These are phyloP conservation scores for Platanista minor DNA, from an alignment of 2,113 vertebrate genomes.

Conservation along the genomic window DNA sequence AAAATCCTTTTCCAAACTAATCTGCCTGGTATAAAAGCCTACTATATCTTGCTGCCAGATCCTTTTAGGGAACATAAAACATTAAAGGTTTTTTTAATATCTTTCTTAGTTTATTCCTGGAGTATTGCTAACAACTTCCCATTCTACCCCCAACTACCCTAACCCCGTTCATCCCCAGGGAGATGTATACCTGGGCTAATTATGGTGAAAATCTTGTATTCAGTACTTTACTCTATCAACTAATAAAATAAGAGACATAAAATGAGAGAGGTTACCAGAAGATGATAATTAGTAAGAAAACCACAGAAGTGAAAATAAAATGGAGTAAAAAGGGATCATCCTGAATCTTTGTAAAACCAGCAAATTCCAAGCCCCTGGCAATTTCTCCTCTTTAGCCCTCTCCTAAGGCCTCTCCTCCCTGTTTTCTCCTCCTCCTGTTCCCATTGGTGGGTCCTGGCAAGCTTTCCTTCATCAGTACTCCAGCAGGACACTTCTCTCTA, in stretches of 20 bases:
- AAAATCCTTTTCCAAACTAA: constrained; percentile 17
- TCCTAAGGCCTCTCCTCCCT: neutral
- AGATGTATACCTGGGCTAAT: neutral
- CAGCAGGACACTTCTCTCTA: neutral
- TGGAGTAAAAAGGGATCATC: neutral
- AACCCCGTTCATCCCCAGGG: neutral
- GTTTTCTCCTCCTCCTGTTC: neutral
- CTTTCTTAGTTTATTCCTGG: neutral
- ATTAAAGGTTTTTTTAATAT: neutral
- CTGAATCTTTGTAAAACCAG: neutral
- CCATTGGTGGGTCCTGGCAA: rapidly evolving
- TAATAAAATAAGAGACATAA: neutral
- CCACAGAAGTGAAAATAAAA: neutral
- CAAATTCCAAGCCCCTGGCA: neutral
- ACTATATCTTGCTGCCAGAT: neutral
- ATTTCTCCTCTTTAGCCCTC: neutral
- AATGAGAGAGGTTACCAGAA: neutral
- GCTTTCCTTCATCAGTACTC: neutral
- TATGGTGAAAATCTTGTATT: neutral
- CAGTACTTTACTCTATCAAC: neutral
- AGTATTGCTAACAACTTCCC: neutral
- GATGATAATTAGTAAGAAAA: neutral
- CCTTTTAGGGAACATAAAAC: neutral
- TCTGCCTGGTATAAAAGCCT: neutral
- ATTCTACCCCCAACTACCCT: neutral